Evolutionary conservation across 2,113 vertebrate species (phyloP).

Genomic region (Paedocypris sp.): DNA sequence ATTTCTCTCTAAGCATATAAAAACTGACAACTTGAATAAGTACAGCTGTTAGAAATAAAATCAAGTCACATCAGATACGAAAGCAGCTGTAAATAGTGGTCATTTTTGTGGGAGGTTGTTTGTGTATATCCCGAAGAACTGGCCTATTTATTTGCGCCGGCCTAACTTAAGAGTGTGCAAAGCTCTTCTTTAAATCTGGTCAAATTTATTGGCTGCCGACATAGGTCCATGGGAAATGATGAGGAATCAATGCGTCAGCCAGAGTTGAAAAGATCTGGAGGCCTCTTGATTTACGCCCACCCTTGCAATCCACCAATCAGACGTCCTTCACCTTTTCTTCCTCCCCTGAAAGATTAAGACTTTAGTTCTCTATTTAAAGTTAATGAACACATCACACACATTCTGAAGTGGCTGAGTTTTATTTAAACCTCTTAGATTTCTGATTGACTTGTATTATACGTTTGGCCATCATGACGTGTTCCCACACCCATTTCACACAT

Average conservation of each 20-base stretch:
- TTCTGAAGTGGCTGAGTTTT: no score
- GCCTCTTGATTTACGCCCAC: neutral
- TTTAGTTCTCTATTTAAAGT: no score
- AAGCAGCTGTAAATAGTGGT: constrained; percentile 1
- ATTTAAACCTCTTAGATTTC: no score
- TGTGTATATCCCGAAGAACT: constrained; percentile 19
- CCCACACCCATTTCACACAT: no score
- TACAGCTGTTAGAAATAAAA: no score
- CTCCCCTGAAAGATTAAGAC: neutral
- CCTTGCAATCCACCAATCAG: neutral
- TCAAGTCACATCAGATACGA: no score
- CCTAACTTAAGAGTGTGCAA: neutral
- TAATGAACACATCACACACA: no score
- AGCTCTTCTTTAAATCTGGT: constrained; percentile 16
- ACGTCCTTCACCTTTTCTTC: neutral
- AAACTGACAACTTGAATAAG: no score
- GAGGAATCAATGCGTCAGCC: constrained; percentile 23
- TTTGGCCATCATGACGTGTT: no score
- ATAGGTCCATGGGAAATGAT: constrained; percentile 25
- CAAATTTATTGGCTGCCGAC: constrained; percentile 25
- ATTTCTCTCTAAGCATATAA: no score
- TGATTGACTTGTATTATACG: no score
- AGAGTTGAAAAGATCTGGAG: constrained; percentile 18
- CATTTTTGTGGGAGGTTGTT: constrained; percentile 21
- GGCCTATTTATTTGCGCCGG: neutral